Conservation (phyloP, 2,797 vertebrate genomes). For the Margarornis squamiger region DNA sequence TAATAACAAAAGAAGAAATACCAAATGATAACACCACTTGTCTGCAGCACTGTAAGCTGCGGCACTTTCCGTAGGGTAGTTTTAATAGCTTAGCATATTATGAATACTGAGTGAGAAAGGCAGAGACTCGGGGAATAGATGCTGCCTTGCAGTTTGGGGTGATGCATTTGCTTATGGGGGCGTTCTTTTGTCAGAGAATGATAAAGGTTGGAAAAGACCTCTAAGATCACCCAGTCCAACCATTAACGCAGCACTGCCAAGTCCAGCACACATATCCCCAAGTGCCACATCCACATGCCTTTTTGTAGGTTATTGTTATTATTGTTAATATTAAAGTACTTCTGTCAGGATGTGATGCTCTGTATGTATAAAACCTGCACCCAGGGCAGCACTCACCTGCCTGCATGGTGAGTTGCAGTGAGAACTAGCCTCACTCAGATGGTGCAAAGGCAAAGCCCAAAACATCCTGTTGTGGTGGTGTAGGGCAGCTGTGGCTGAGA, state of each 20-base stretch:
- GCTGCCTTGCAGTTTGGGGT: not conserved
- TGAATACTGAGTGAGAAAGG: slow-evolving; percentile 17
- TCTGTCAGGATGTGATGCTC: not conserved
- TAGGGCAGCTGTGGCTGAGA: not conserved
- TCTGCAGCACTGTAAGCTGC: slow-evolving; percentile 27
- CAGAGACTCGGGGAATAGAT: not conserved
- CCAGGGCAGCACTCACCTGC: not conserved
- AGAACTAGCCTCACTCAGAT: not conserved
- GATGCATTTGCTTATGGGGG: not conserved
- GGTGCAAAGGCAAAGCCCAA: not conserved
- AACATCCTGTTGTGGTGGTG: not conserved
- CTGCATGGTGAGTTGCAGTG: not conserved
- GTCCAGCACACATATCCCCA: not conserved
- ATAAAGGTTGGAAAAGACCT: not conserved
- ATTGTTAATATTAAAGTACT: not conserved
- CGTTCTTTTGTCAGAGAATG: not conserved
- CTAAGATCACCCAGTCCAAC: accelerated
- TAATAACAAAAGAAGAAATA: slow-evolving; percentile 59
- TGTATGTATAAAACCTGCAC: not conserved
- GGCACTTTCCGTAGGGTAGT: not conserved
- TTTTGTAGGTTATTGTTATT: not conserved
- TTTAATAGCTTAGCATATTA: slow-evolving; percentile 39
- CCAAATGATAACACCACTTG: slow-evolving; percentile 39
- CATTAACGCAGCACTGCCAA: not conserved
- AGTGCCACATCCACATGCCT: not conserved